phyloP scores from a whole-genome alignment of 2,888 invertebrate species.

The Dexiosoma caninum region DNA sequence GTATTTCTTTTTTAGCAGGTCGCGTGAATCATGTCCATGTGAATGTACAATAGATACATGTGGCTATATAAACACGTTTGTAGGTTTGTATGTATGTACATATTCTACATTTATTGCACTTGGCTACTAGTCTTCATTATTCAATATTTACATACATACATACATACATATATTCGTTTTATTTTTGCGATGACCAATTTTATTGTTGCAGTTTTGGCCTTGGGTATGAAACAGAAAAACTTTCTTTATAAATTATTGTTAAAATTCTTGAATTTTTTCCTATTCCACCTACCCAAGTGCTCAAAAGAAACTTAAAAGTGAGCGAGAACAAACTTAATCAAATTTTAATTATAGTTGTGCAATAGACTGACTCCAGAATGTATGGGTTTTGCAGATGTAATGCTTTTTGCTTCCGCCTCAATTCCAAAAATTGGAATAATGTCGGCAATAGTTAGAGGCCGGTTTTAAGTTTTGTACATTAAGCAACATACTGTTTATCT shows the following conservation, averaged over 20 bases:
- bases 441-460: no score
- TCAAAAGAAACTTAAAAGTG: no score
- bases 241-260: not conserved
- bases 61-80: not conserved
- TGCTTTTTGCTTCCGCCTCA: no score
- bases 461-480: no score
- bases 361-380: no score
- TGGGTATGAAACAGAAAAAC: not conserved
- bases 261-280: no score
- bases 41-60: conserved; percentile 35
- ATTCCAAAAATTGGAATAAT: no score
- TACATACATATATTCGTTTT: conserved; percentile 11
- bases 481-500: no score
- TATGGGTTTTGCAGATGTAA: no score
- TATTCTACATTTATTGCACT: conserved; percentile 33
- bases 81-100: not conserved
- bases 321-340: no score
- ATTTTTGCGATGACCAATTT: not conserved
- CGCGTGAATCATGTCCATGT: conserved; percentile 53
- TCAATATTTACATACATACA: conserved; percentile 35
- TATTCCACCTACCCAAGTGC: no score
- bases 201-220: conserved; percentile 16
- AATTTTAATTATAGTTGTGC: no score
- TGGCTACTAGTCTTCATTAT: conserved; percentile 37
- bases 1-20: conserved; percentile 43